These are phyloP conservation scores for Stictonetta naevosa DNA, from an alignment of 2,113 vertebrate species.

Conservation along the genomic window DNA sequence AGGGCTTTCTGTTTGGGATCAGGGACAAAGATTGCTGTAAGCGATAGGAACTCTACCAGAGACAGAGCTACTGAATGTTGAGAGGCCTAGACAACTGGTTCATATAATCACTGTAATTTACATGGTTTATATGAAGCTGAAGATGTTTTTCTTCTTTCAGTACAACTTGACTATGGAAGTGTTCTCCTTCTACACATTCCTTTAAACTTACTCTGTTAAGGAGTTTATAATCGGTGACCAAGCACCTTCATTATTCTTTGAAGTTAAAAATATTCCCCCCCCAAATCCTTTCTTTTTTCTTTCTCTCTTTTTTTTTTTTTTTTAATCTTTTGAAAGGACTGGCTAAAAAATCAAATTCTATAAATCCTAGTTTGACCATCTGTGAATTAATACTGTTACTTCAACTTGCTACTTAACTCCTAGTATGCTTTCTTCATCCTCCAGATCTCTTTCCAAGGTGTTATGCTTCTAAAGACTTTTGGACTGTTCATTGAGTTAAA, in stretches of 20 bases:
- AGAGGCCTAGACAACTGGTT: not conserved
- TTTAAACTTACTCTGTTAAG: not conserved
- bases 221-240: not conserved
- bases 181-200: not conserved
- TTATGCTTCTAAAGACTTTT: not conserved
- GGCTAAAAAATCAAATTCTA: not conserved
- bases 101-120: not conserved
- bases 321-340: not conserved
- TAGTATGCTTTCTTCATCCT: not conserved
- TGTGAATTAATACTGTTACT: not conserved
- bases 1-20: not conserved
- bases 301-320: not conserved
- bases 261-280: not conserved
- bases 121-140: not conserved
- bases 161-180: not conserved
- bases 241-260: fast-evolving
- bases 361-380: not conserved
- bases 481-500: not conserved
- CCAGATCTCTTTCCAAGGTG: not conserved
- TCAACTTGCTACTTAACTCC: not conserved
- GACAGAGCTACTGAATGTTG: not conserved
- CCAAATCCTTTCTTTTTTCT: too few species aligned
- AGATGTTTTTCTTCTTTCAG: not conserved
- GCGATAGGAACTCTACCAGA: not conserved
- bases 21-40: not conserved